Evolutionary conservation across 2,113 vertebrate species (phyloP).

Genomic region (Bufo bufo): DNA sequence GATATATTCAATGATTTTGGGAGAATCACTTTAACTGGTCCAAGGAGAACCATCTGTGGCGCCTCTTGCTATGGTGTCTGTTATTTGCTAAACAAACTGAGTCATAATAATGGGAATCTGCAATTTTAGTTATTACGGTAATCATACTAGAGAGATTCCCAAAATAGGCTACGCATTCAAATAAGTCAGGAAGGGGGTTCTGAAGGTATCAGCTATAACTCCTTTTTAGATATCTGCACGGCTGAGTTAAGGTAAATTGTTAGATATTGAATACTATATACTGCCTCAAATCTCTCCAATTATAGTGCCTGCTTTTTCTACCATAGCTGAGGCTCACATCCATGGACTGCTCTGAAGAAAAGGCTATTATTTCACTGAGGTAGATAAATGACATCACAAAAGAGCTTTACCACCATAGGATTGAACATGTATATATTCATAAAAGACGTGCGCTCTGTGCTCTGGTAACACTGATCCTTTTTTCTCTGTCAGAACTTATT

Average conservation of each 20-base stretch:
- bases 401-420: not conserved
- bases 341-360: not conserved
- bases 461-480: not conserved
- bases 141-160: not conserved
- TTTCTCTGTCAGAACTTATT: not conserved
- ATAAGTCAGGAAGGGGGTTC: not conserved
- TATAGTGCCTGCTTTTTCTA: not conserved
- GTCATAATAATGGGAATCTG: not conserved
- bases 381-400: slow-evolving; percentile 23
- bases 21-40: too few species aligned
- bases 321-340: not conserved
- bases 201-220: not conserved
- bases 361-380: not conserved
- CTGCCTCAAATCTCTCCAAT: not conserved
- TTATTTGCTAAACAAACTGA: not conserved
- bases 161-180: not conserved
- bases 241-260: not conserved
- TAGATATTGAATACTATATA: not conserved
- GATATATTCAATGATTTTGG: too few species aligned
- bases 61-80: too few species aligned
- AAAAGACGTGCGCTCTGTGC: not conserved
- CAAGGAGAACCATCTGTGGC: too few species aligned
- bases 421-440: not conserved
- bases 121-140: not conserved
- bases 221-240: not conserved